These are phyloP conservation scores for Drosophila niveifrons DNA, from an alignment of 2,888 invertebrate genomes.

Conservation along the genomic window DNA sequence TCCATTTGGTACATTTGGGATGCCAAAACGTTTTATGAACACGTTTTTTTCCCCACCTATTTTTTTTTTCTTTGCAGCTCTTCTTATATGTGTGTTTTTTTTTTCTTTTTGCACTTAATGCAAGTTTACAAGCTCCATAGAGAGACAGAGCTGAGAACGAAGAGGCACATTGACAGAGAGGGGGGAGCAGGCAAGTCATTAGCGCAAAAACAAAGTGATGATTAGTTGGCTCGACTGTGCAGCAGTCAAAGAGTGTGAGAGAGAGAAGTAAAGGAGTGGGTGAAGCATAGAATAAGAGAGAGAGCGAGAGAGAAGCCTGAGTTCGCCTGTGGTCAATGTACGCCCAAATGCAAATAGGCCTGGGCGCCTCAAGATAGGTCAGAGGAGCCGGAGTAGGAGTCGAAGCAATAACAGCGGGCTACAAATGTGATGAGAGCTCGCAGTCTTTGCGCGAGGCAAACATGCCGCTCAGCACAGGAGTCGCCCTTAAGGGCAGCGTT, in stretches of 20 bases:
- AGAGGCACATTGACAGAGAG: background rate
- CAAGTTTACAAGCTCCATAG: slow-evolving; percentile 37
- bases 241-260: background rate
- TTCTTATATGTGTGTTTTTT: slow-evolving; percentile 9
- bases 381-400: slow-evolving; percentile 15
- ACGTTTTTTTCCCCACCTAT: slow-evolving; percentile 41
- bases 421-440: slow-evolving; percentile 52
- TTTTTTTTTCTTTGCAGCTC: slow-evolving; percentile 11
- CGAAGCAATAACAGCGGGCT: background rate
- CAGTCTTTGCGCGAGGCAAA: slow-evolving; percentile 50
- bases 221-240: slow-evolving; percentile 53
- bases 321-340: slow-evolving; percentile 71
- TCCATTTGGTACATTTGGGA: slow-evolving; percentile 65
- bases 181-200: slow-evolving; percentile 61
- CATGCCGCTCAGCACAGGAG: slow-evolving; percentile 34
- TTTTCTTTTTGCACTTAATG: slow-evolving; percentile 58
- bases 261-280: background rate
- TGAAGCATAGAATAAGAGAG: background rate
- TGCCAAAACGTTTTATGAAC: slow-evolving; percentile 79
- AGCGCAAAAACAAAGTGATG: slow-evolving; percentile 78
- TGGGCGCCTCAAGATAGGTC: slow-evolving; percentile 71
- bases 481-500: slow-evolving; percentile 52
- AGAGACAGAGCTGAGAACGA: slow-evolving; percentile 11
- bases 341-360: slow-evolving; percentile 75
- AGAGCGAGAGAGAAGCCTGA: background rate